phyloP scores from a whole-genome alignment of 2,797 vertebrate genomes.

The Pipistrellus pygmaeus region DNA sequence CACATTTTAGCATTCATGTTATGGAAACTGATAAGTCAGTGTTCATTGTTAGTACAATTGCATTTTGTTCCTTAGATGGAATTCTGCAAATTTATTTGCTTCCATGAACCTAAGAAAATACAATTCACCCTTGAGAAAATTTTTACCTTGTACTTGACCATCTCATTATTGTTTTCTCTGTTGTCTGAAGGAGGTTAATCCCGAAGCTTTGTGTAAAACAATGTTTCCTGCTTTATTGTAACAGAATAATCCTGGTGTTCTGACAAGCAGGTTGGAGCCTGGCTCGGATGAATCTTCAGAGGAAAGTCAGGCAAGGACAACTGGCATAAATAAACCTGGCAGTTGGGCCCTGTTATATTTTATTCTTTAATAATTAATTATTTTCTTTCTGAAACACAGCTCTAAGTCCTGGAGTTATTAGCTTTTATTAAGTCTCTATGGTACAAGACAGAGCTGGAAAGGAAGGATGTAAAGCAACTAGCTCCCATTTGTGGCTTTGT shows the following conservation, averaged over 20 bases:
- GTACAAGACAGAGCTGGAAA: neutral
- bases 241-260: neutral
- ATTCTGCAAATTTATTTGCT: slow-evolving; percentile 35
- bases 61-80: slow-evolving; percentile 9
- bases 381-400: neutral
- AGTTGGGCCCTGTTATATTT: neutral
- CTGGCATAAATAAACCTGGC: neutral
- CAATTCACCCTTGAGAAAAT: slow-evolving; percentile 30
- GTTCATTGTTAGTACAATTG: slow-evolving; percentile 23
- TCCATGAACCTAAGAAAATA: slow-evolving; percentile 34
- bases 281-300: neutral
- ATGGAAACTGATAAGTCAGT: neutral
- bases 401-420: neutral
- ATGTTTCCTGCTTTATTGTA: slow-evolving; percentile 23
- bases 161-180: slow-evolving; percentile 3
- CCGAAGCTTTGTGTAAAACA: neutral
- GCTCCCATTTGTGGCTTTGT: neutral
- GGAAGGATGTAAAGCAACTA: neutral
- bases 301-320: neutral
- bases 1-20: slow-evolving; percentile 3
- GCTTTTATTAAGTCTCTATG: neutral
- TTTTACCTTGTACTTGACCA: neutral
- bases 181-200: slow-evolving; percentile 16
- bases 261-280: neutral
- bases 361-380: slow-evolving; percentile 13